Base-by-base conservation (phyloP, 2,113 vertebrate species). In the Crotalus tigris region DNA sequence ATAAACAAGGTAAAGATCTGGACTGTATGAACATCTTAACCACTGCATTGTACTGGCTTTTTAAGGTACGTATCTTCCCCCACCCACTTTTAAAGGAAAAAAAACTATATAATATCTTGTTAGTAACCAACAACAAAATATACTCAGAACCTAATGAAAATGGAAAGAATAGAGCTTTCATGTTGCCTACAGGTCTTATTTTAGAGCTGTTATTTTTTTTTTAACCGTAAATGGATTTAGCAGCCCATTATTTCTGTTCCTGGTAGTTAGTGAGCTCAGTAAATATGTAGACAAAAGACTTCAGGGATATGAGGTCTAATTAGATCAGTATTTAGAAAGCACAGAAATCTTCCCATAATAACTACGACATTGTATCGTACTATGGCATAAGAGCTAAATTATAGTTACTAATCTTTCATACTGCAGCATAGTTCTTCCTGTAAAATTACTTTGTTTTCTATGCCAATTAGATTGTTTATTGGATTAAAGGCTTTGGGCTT, bases 321-420 rank as follows among this genome's bases (percentile, higher is more conserved):
- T 93, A 39, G 85, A 93, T 93, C 85, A 93, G 90, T 61, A 85
- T 53, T 88, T 81, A 87, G 55, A 69, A 91, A 88, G 61, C 24
- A 85, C 53, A 59, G 54, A 58, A 58, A 58, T 44, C 59, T 46
- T 81, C 55, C 44, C 61, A 89, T 39, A 90, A 59, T 88, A 92
- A 89, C 33, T 55, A 46, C 13, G 3, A 58, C 13, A 44, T 49
- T 75, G 23, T 11, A 33, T 86, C 21, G 24, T 64, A 26, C n/a
- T 58, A 91, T 88, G 44, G 10, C 33, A 5, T 44, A 88, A 85
- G 86, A 64, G 19, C 61, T 61, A 91, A 53, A 51, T 15, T 61
- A 53, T 51, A 33, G 51, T 85, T 51, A 81, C 58, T 91, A 91
- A 13, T 81, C 15, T 51, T 59, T 12, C 54, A 39, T 5, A 44